A percentile compares a stretch with the other conserved stretches of the same genome.
Conservation (phyloP, 2,797 vertebrate genomes). For the Xenopus petersii region DNA sequence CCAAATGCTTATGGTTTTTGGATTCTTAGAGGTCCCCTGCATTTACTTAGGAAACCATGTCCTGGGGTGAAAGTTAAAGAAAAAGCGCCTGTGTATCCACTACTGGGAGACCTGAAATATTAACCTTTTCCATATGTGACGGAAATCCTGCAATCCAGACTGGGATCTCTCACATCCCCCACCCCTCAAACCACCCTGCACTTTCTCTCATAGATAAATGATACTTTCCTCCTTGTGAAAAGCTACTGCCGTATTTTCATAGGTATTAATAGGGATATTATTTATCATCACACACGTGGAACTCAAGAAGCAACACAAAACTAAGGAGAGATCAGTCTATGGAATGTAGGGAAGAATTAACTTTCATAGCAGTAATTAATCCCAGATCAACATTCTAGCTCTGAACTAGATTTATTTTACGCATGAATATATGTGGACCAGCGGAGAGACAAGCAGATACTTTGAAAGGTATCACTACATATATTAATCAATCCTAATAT, state of each 20-base stretch:
- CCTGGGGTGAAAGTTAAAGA: constrained; percentile 47
- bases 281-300: constrained; percentile 31
- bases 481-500: too few relatives aligned
- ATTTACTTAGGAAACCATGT: constrained; percentile 41
- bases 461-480: too few relatives aligned
- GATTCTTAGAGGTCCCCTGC: constrained; percentile 27
- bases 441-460: too few relatives aligned
- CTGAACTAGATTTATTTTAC: background rate
- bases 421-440: background rate
- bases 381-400: background rate
- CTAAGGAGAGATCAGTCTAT: background rate
- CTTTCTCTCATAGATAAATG: constrained; percentile 57
- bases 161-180: constrained; percentile 31
- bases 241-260: constrained; percentile 35
- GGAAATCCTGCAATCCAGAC: constrained; percentile 54
- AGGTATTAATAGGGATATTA: constrained; percentile 32
- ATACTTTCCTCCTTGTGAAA: constrained; percentile 51
- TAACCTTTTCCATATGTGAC: constrained; percentile 61
- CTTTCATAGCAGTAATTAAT: background rate
- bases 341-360: background rate
- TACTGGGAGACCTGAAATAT: constrained; percentile 53
- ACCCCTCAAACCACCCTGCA: constrained; percentile 52
- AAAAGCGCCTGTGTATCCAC: constrained; percentile 46
- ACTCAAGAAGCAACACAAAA: constrained; percentile 29
- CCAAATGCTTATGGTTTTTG: too few relatives aligned